These are phyloP conservation scores for Micromesistius poutassou DNA, from an alignment of 2,797 vertebrate genomes.

Conservation along the genomic window DNA sequence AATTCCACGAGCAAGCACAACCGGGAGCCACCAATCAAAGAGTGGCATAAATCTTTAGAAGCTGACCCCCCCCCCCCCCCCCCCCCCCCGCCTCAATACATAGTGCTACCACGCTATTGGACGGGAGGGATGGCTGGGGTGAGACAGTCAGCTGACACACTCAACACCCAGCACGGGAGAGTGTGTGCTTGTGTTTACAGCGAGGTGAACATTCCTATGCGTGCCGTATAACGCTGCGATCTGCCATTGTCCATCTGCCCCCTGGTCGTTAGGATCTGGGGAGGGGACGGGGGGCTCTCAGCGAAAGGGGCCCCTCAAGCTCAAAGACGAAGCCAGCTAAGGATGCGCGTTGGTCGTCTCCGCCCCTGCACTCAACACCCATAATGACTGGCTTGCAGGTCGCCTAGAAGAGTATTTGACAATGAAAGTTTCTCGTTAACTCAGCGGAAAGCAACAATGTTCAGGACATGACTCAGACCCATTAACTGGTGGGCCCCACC, in stretches of 20 bases:
- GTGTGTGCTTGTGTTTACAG: conserved; percentile 42
- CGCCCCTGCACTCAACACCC: neutral
- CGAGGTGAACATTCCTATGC: conserved; percentile 60
- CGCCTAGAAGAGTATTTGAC: neutral
- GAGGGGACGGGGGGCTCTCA: conserved; percentile 25
- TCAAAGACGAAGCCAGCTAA: neutral
- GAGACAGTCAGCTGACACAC: too few relatives aligned
- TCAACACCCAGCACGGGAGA: neutral
- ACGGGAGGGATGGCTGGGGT: too few relatives aligned
- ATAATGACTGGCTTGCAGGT: neutral
- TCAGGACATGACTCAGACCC: neutral
- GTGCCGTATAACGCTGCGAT: conserved; percentile 36
- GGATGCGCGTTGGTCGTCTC: neutral
- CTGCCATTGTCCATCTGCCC: conserved; percentile 66
- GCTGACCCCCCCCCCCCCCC: neutral
- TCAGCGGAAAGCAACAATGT: neutral
- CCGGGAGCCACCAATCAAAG: neutral
- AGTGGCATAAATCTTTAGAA: neutral
- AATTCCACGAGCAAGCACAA: neutral
- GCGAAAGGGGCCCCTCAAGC: neutral
- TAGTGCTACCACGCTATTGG: too few relatives aligned
- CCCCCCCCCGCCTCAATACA: neutral
- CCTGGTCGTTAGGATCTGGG: conserved; percentile 57
- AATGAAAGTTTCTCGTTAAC: neutral
- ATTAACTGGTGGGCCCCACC: too few relatives aligned